Conservation (phyloP, 2,797 vertebrate species). For the Sarcoramphus papa region DNA sequence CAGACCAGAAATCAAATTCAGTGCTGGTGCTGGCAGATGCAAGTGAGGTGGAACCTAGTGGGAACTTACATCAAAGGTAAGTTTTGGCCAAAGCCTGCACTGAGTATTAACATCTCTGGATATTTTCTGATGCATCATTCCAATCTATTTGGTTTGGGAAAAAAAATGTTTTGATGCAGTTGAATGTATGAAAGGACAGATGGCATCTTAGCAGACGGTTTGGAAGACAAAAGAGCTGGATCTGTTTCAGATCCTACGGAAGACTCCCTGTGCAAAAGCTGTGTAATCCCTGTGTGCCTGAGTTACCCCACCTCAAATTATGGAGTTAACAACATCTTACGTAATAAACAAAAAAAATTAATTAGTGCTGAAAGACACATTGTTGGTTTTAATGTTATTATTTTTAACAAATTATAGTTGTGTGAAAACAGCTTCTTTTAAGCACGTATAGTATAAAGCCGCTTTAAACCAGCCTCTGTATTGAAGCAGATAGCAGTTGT, state of each 20-base stretch:
- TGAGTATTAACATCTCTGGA: neutral
- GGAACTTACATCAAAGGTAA: neutral
- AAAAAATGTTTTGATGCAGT: neutral
- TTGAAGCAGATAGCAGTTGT: neutral
- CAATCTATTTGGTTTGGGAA: neutral
- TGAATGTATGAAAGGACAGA: neutral
- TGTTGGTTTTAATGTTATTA: neutral
- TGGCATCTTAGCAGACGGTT: neutral
- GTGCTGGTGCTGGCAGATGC: neutral
- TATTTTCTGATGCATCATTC: neutral
- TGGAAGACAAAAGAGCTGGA: neutral
- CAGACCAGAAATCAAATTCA: neutral
- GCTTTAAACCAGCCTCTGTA: neutral
- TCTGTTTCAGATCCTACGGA: neutral
- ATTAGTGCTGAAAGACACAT: constrained; percentile 14
- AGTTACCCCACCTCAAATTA: constrained; percentile 31
- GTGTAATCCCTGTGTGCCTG: neutral
- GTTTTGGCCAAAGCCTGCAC: neutral
- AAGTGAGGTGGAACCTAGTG: neutral
- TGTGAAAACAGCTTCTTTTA: neutral
- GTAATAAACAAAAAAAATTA: neutral
- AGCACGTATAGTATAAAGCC: neutral
- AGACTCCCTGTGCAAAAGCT: neutral
- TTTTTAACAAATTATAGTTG: neutral
- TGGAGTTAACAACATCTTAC: neutral